Evolutionary conservation across 2,888 invertebrate genomes (phyloP).

Genomic region (Coelopa pilipes): DNA sequence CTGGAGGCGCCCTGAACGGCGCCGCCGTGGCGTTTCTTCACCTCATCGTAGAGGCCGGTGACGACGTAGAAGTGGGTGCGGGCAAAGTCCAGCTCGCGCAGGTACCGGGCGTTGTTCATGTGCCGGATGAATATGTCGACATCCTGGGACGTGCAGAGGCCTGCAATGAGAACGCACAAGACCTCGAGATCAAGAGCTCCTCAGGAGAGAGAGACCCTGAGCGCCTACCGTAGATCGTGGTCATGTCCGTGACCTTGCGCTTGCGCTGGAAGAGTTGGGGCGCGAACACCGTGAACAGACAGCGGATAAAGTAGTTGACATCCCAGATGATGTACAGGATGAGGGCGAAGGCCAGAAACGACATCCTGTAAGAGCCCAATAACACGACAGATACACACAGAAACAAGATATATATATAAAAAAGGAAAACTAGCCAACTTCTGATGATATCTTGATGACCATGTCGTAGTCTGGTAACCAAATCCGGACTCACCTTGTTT

Average conservation of each 20-base stretch:
- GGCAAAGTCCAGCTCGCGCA: conserved; percentile 88
- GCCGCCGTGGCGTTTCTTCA: conserved; percentile 73
- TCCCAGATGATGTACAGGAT: conserved; percentile 80
- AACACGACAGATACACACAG: too few species aligned
- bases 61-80: conserved; percentile 84
- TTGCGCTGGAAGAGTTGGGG: conserved; percentile 78
- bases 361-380: conserved; percentile 48
- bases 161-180: conserved; percentile 57
- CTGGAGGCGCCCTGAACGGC: conserved; percentile 82
- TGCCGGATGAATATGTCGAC: conserved; percentile 86
- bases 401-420: too few species aligned
- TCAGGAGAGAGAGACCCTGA: too few species aligned
- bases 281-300: conserved; percentile 75
- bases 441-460: neutral
- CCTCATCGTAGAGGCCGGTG: conserved; percentile 76
- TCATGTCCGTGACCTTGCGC: conserved; percentile 76
- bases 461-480: neutral
- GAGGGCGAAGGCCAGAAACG: conserved; percentile 56
- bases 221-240: conserved; percentile 81
- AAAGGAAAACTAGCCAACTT: neutral
- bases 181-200: neutral
- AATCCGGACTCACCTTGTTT: neutral
- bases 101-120: conserved; percentile 92
- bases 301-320: conserved; percentile 82
- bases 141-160: conserved; percentile 85